Evolutionary conservation across 2,113 vertebrate species (phyloP), one percentile per base, ranked within the genome.

Genomic region (Poeciliopsis turrubarensis): DNA sequence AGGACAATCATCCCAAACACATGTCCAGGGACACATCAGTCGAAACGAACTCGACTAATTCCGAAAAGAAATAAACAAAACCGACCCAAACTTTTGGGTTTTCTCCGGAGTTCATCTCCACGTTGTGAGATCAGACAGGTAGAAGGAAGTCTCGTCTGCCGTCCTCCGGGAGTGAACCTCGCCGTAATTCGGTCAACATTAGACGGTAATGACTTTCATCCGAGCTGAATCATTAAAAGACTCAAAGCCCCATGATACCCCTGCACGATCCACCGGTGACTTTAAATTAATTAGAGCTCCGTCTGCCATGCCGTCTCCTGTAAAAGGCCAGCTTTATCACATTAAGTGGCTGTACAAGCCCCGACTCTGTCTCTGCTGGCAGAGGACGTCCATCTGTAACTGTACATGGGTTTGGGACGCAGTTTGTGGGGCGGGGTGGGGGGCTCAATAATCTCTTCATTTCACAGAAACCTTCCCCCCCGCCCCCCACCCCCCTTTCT

Each of bases 261-360:
- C 78, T 60, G 65, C 47, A 62, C 95, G 93, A 94, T 94, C 93
- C 94, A 92, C 90, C 84, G 92, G 95, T 94, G 90, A 92, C 93
- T 95, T 93, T 96, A 97, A 97, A 96, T 96, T 95, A 96, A 97
- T 96, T 96, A 96, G 89, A 88, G 93, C 86, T 88, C 95, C 89
- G 86, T 62, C 92, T 89, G 89, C 66, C 41, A 63, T 34, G 65
- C 26, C 4, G 47, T 32, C 32, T 91, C 92, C 95, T 90, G 93
- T 95, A 94, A 76, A 94, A 94, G 89, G 69, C 81, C 26, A 60
- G 31, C 47, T 66, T 76, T 74, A 92, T 91, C 86, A 84, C 68
- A 78, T 80, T 85, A 88, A 88, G 89, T 89, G 87, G 84, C 82
- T 14, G 34, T 71, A 32, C 72, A 65, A 34, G 63, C 60, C 68